Evolutionary conservation across 2,113 vertebrate genomes (phyloP), one percentile per base, ranked within the genome.

Genomic region (Lichenostomus cassidix): DNA sequence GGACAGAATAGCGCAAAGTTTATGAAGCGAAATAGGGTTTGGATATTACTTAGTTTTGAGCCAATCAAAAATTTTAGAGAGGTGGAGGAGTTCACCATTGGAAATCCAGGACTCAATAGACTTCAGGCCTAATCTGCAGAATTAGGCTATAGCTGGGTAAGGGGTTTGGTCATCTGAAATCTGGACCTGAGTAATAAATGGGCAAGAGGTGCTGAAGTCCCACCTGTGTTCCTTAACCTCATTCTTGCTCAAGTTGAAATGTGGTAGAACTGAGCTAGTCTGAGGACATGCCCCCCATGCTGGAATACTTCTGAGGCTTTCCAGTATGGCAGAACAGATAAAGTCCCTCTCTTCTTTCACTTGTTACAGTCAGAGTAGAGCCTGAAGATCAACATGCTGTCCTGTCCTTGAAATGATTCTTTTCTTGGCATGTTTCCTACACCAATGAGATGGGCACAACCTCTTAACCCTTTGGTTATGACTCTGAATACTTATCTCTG

Each of bases 391-490:
- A 81, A 31, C 20, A 31, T 6, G 0, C 31, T 65, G 37, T 39
- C 23, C 65, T 79, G 83, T 42, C 93, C 68, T 96, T 97, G 75
- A 87, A 71, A 9, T 60, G 35, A 33, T 76, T 67, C 50, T 76
- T 93, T 37, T 25, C 55, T 67, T 90, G 93, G 73, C 27, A 9
- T 24, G 41, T 83, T 62, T 92, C 84, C 58, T 65, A 47, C 21
- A 58, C 33, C 15, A 23, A 10, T 28, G 31, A 92, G 55, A 58
- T 55, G 37, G 64, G 68, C 93, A 89, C 78, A 87, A 68, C 83
- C 90, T 83, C 94, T 95, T 96, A 97, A 96, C 88, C 75, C 33
- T 33, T 95, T 77, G 81, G 33, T 77, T 87, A 33, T 96, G 53
- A 69, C 93, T 89, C 88, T 67, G 83, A 96, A 97, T 90, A 86